Evolutionary conservation across 2,113 vertebrate species (phyloP).

Genomic region (Prunella himalayana): DNA sequence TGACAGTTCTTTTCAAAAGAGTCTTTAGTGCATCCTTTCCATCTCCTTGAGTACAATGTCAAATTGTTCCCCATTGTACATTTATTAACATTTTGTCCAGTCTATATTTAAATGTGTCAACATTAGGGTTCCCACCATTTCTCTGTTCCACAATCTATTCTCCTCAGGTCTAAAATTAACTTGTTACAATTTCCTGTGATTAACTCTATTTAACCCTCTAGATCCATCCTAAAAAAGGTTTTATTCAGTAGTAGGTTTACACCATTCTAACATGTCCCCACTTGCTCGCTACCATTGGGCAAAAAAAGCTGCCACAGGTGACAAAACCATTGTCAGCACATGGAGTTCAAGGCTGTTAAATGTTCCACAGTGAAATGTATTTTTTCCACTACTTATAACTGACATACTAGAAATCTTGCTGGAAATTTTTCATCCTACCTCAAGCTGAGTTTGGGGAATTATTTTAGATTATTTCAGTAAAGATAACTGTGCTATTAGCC

Average conservation of each 20-base stretch:
- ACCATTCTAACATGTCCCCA: not conserved
- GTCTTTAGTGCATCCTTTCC: not conserved
- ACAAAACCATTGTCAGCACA: not conserved
- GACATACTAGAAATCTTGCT: not conserved
- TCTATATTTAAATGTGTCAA: slow-evolving; percentile 56
- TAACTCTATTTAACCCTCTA: not conserved
- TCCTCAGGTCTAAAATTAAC: slow-evolving; percentile 9
- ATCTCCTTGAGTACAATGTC: slow-evolving; percentile 32
- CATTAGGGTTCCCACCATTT: not conserved
- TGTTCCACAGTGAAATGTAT: not conserved
- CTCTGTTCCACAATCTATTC: not conserved
- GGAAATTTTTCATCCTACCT: not conserved
- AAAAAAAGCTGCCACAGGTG: not conserved
- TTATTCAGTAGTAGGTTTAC: not conserved
- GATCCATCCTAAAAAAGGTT: not conserved
- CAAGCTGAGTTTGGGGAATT: not conserved
- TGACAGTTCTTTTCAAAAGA: not conserved
- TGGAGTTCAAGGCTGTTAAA: not conserved
- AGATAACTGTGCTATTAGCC: not conserved
- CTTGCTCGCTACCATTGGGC: not conserved
- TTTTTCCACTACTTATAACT: not conserved
- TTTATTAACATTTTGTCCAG: slow-evolving; percentile 52
- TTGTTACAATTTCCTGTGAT: not conserved
- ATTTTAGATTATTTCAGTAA: not conserved
- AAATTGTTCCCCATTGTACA: slow-evolving; percentile 24